phyloP scores from a whole-genome alignment of 2,888 invertebrate genomes.

The Zygaena filipendulae region DNA sequence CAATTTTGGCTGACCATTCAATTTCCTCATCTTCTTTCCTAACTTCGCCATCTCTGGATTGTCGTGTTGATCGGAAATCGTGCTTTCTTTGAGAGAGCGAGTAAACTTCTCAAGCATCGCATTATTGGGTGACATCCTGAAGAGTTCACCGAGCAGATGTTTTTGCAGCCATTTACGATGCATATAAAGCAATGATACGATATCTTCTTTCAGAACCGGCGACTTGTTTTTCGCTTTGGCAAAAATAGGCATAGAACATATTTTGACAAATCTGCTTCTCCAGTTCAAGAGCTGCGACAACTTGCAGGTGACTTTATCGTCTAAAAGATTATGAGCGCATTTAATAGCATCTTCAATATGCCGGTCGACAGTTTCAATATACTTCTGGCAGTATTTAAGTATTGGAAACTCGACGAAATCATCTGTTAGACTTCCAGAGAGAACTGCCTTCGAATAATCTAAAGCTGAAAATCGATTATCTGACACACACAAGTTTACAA shows the following conservation, averaged over 20 bases:
- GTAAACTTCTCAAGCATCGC: conserved; percentile 22
- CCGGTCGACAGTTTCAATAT: conserved; percentile 51
- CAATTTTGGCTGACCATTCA: conserved; percentile 45
- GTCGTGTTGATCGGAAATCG: conserved; percentile 24
- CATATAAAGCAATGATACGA: conserved; percentile 71
- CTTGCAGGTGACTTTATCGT: conserved; percentile 39
- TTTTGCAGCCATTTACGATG: conserved; percentile 83
- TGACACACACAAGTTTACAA: conserved; percentile 19
- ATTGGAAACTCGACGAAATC: conserved; percentile 64
- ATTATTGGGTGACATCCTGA: conserved; percentile 23
- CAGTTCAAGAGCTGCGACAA: conserved; percentile 63
- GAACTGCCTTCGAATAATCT: conserved; percentile 59
- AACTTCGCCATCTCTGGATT: conserved; percentile 33
- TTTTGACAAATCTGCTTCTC: conserved; percentile 54
- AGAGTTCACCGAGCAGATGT: conserved; percentile 53
- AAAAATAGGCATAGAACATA: conserved; percentile 44
- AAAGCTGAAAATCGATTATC: conserved; percentile 40
- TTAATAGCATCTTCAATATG: conserved; percentile 44
- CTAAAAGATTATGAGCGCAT: conserved; percentile 26
- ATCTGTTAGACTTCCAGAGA: conserved; percentile 45
- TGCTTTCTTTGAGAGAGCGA: conserved; percentile 20
- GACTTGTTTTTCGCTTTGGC: conserved; percentile 31
- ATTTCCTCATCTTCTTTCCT: conserved; percentile 46
- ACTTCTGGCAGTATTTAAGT: conserved; percentile 56
- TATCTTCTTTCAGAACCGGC: conserved; percentile 52